Evolutionary conservation across 2,888 invertebrate species (phyloP).

Genomic region (Sialis fuliginosa): DNA sequence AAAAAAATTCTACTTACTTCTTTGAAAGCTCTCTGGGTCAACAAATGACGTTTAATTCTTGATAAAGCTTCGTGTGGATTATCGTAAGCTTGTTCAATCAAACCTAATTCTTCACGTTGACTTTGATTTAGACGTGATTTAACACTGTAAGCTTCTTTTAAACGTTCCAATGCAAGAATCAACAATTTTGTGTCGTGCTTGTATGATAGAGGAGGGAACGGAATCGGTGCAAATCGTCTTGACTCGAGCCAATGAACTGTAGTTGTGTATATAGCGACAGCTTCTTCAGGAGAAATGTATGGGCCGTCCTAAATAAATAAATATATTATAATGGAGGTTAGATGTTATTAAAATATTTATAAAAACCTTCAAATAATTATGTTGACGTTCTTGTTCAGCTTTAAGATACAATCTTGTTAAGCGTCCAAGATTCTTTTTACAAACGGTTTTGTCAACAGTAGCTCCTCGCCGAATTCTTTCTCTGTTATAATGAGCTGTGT

Average conservation of each 20-base stretch:
- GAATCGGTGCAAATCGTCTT: slow-evolving; percentile 94
- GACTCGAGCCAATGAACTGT: slow-evolving; percentile 99
- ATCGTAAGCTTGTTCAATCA: slow-evolving; percentile 99
- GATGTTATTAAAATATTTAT: slow-evolving; percentile 4
- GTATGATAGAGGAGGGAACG: slow-evolving; percentile 97
- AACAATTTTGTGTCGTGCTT: slow-evolving; percentile 98
- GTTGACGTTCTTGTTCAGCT: slow-evolving; percentile 96
- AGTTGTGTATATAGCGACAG: slow-evolving; percentile 98
- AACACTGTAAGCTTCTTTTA: slow-evolving; percentile 97
- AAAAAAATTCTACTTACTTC: slow-evolving; percentile 41
- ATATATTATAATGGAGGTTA: slow-evolving; percentile 4
- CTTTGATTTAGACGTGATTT: slow-evolving; percentile 96
- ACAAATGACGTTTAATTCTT: slow-evolving; percentile 94
- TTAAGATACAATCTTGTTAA: slow-evolving; percentile 91
- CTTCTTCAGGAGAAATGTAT: slow-evolving; percentile 98
- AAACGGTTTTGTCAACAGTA: slow-evolving; percentile 99
- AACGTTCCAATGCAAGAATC: slow-evolving; percentile 86
- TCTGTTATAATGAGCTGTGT: slow-evolving; percentile 98
- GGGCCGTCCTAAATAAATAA: slow-evolving; percentile 67
- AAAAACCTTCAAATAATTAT: slow-evolving; percentile 88
- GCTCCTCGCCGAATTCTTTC: slow-evolving; percentile 98
- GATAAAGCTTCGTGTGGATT: slow-evolving; percentile 99
- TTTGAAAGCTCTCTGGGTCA: slow-evolving; percentile 96
- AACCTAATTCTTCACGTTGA: slow-evolving; percentile 92
- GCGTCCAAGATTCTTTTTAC: slow-evolving; percentile 98